Percentiles rank a stretch among this genome's conserved stretches.
phyloP scores from a whole-genome alignment of 1,140 invertebrate species.

The Belonocnema kinseyi region DNA sequence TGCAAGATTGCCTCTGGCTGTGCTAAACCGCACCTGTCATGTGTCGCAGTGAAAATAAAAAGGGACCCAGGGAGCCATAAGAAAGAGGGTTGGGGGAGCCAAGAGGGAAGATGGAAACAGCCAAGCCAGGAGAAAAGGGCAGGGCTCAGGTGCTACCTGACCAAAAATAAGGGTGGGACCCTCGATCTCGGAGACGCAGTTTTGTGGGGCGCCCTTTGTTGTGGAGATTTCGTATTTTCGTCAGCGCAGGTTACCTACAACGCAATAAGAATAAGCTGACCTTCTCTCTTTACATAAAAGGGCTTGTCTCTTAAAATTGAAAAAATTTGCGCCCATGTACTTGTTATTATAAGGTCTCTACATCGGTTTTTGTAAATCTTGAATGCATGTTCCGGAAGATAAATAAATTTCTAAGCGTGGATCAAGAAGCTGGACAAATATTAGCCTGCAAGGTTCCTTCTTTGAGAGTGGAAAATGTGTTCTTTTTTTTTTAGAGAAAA shows the following conservation, averaged over 20 bases:
- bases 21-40: conserved; percentile 41
- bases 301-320: conserved; percentile 38
- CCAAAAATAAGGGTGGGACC: conserved; percentile 55
- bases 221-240: conserved; percentile 66
- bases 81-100: conserved; percentile 33
- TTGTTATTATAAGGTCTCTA: conserved; percentile 39
- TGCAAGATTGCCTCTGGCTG: conserved; percentile 40
- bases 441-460: neutral
- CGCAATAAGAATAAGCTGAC: conserved; percentile 46
- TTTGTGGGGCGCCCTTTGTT: conserved; percentile 61
- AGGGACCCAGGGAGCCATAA: conserved; percentile 18
- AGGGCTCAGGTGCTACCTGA: conserved; percentile 69
- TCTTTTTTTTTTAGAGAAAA: too few species aligned
- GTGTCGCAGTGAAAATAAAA: conserved; percentile 34
- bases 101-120: neutral
- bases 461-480: too few species aligned
- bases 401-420: conserved; percentile 27
- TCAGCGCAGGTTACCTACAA: conserved; percentile 47
- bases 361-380: conserved; percentile 32
- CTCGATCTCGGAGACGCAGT: conserved; percentile 55
- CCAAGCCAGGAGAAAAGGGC: conserved; percentile 44
- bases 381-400: conserved; percentile 31
- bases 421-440: conserved; percentile 31
- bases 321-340: conserved; percentile 47
- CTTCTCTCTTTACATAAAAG: conserved; percentile 46